These are phyloP conservation scores for Crocodylus rhombifer DNA, from an alignment of 2,797 vertebrate species.

Conservation along the genomic window DNA sequence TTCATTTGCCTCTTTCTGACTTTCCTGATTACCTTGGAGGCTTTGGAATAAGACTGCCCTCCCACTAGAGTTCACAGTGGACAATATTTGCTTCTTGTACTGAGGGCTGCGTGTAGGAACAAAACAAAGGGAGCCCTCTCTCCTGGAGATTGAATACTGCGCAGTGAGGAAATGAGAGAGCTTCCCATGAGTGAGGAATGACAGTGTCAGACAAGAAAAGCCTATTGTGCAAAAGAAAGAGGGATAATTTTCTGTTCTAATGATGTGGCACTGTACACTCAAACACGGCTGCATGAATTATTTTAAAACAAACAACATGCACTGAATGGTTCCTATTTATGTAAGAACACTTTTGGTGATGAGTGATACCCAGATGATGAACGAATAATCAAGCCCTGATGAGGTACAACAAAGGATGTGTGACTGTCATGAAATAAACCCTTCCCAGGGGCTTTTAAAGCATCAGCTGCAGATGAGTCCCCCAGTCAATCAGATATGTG, in stretches of 20 bases:
- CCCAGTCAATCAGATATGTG: slow-evolving; percentile 64
- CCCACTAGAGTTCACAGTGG: not conserved
- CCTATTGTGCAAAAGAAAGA: slow-evolving; percentile 32
- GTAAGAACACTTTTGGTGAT: slow-evolving; percentile 30
- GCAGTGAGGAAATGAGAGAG: not conserved
- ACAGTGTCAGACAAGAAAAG: not conserved
- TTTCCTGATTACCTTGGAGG: not conserved
- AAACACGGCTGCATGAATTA: not conserved
- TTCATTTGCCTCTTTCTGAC: not conserved
- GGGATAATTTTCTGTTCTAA: slow-evolving; percentile 30
- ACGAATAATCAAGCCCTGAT: slow-evolving; percentile 60
- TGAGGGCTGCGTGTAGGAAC: not conserved
- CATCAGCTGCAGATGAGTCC: slow-evolving; percentile 69
- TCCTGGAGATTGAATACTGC: not conserved
- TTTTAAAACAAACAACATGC: slow-evolving; percentile 10
- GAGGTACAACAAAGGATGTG: slow-evolving; percentile 28
- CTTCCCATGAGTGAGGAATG: not conserved
- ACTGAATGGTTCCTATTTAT: slow-evolving; percentile 20
- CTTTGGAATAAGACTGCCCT: not conserved
- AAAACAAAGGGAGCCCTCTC: not conserved
- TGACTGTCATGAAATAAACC: slow-evolving; percentile 58
- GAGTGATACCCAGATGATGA: slow-evolving; percentile 40
- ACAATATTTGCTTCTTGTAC: not conserved
- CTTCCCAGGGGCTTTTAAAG: slow-evolving; percentile 68
- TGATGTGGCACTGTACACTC: not conserved